phyloP scores from a whole-genome alignment of 2,888 invertebrate species.

The Zhuqinia jingwanae region DNA sequence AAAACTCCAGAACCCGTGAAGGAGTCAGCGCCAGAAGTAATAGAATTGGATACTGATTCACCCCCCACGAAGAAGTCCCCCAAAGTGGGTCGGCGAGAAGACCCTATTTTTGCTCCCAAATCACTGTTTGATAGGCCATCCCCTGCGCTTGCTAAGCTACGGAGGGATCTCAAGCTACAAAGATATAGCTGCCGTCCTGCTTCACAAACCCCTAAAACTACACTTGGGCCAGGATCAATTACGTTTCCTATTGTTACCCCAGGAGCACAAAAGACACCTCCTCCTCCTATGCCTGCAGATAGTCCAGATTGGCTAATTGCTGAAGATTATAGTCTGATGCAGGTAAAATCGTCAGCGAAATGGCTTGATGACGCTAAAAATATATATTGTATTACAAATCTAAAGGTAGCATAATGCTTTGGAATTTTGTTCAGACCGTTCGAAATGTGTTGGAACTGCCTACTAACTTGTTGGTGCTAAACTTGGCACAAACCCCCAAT shows the following conservation, averaged over 20 bases:
- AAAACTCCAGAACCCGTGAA: too few relatives aligned
- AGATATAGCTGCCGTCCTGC: constrained; percentile 82
- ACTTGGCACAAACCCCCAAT: constrained; percentile 94
- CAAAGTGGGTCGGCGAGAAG: constrained; percentile 86
- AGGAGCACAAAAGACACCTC: constrained; percentile 80
- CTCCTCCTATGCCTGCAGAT: constrained; percentile 84
- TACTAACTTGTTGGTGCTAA: constrained; percentile 87
- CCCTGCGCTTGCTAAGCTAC: constrained; percentile 87
- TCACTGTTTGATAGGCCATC: constrained; percentile 91
- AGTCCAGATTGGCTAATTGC: constrained; percentile 94
- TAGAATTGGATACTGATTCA: constrained; percentile 30
- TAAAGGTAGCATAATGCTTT: too few relatives aligned
- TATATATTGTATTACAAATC: too few relatives aligned
- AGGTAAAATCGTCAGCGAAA: too few relatives aligned
- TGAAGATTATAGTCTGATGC: constrained; percentile 95
- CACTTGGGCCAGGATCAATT: constrained; percentile 76
- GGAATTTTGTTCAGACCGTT: too few relatives aligned
- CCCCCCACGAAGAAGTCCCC: constrained; percentile 75
- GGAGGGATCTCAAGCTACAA: constrained; percentile 89
- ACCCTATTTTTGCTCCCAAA: constrained; percentile 88
- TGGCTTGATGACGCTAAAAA: too few relatives aligned
- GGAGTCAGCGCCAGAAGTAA: too few relatives aligned
- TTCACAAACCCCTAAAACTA: constrained; percentile 63
- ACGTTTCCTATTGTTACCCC: constrained; percentile 78
- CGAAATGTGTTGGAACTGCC: constrained; percentile 85